Evolutionary conservation across 2,113 vertebrate genomes (phyloP).

Genomic region (Nanorana parkeri): DNA sequence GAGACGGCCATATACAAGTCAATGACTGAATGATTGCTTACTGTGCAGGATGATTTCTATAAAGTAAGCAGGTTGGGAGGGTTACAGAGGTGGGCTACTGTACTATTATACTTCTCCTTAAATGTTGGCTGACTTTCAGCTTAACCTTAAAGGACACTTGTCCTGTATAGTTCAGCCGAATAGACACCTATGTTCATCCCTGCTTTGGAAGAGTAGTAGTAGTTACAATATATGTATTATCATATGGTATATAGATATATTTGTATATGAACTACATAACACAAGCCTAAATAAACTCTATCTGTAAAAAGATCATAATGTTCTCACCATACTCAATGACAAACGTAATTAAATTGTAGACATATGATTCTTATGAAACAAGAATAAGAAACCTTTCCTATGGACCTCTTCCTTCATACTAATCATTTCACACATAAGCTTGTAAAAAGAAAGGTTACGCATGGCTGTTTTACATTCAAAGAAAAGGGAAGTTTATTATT

Average conservation of each 20-base stretch:
- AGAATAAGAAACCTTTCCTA: constrained; percentile 22
- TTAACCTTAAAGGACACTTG: no score
- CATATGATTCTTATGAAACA: constrained; percentile 31
- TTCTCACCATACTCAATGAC: constrained; percentile 31
- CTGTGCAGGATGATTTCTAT: no score
- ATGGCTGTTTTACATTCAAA: constrained; percentile 46
- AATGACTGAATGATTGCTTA: no score
- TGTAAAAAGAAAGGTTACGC: constrained; percentile 29
- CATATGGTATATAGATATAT: background rate
- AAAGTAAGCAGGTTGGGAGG: no score
- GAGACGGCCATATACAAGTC: no score
- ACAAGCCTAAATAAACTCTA: background rate
- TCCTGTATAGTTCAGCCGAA: no score
- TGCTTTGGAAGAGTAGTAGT: no score
- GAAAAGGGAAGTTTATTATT: constrained; percentile 33
- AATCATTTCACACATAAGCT: constrained; percentile 40
- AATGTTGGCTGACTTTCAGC: no score
- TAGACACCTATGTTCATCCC: no score
- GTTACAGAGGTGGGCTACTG: no score
- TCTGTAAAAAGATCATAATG: constrained; percentile 6
- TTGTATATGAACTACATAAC: constrained; percentile 6
- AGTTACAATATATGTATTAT: no score
- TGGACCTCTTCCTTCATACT: constrained; percentile 14
- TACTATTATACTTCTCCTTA: no score
- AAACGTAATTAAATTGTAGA: constrained; percentile 30